phyloP scores from a whole-genome alignment of 2,113 vertebrate genomes.

The Nycticorax nycticorax region DNA sequence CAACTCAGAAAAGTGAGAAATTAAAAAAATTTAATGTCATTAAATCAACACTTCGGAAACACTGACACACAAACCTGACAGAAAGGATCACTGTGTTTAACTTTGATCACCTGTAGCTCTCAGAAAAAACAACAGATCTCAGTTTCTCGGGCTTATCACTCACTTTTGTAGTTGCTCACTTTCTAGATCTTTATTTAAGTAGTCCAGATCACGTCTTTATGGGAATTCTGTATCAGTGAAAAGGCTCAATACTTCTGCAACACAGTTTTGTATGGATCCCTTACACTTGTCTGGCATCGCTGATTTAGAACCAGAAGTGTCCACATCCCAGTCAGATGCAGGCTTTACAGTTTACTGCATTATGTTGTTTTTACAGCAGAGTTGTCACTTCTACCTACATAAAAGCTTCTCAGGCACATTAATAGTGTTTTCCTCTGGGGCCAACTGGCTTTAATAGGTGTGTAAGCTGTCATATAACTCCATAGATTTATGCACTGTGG shows the following conservation, averaged over 20 bases:
- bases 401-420: neutral
- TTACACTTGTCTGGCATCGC: neutral
- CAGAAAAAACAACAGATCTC: neutral
- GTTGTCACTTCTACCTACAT: neutral
- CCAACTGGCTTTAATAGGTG: neutral
- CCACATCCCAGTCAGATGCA: fast-evolving
- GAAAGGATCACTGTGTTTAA: neutral
- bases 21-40: neutral
- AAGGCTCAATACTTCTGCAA: neutral
- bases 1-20: neutral
- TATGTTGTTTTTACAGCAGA: neutral
- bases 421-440: neutral
- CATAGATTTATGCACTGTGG: neutral
- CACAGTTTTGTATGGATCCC: neutral
- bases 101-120: neutral
- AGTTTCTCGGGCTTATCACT: fast-evolving
- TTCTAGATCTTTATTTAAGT: neutral
- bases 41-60: neutral
- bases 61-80: neutral
- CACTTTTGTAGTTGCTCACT: neutral
- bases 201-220: neutral
- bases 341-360: neutral
- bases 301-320: neutral
- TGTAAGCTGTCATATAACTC: neutral
- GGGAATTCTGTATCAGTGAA: neutral